Base-by-base conservation (phyloP, 2,888 invertebrate genomes). In the Mythimna impura region DNA sequence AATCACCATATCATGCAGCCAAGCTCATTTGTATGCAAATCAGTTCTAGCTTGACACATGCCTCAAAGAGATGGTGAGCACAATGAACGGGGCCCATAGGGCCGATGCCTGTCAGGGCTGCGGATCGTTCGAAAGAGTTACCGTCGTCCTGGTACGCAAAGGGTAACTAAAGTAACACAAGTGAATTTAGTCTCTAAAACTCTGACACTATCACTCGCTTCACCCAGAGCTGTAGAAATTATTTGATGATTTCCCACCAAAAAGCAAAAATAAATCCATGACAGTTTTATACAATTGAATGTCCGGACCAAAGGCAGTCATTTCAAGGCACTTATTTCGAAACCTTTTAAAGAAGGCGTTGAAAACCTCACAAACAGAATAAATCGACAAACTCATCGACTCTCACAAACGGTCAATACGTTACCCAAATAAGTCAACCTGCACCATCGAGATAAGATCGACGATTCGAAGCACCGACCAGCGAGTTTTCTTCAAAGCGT, bases 391-490 rank as follows among this genome's bases (percentile, higher is more conserved):
- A 64, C 20, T 64, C 58, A 55, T 67, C 50, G 60, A 55, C 9
- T 34, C 47, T 47, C 34, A 64, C 30, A 61, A 57, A 76, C 67
- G 55, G 47, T 71, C 60, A 43, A 70, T 57, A 64, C 55, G 25
- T 80, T 65, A 65, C 61, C 58, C 57, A 66, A 83, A 73, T 70
- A 74, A 58, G 55, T 70, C 60, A 70, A 61, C 47, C 57, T 22
- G 61, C 34, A 22, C 63, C 61, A 65, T 66, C 22, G 62, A 83
- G 81, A 80, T 79, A 74, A 73, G 70, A 81, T 81, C 43, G 43
- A 57, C 67, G 30, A 60, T 58, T 68, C 62, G 17, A 43, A 71
- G 54, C 70, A 71, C 25, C 61, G 61, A 30, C 65, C 61, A 73
- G 36, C 22, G 36, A 65, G 34, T 62, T 57, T 58, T 65, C 76